Base-by-base conservation (phyloP, 2,797 vertebrate genomes). In the Zalophus californianus region DNA sequence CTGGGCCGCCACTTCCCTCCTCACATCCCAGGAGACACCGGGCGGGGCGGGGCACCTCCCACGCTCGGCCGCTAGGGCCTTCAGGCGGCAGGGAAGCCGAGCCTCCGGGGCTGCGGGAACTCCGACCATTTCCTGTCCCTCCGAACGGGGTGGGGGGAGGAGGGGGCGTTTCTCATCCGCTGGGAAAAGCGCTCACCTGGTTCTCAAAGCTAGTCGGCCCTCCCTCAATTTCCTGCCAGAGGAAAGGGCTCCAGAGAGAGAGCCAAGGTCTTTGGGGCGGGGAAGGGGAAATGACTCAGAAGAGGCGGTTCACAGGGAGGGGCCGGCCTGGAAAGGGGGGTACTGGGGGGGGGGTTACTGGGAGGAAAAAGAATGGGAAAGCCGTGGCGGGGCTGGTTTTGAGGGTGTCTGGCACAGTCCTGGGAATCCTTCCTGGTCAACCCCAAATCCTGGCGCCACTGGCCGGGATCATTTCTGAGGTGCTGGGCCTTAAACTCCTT, bases 281-380 rank as follows among this genome's bases (percentile, higher is more conserved):
- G 16, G 38, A 78, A 62, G 58, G 41, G 86, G 56, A 86, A 95
- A 86, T 79, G 73, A 89, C 60, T 97, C 18, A 8, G 62, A 93
- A 70, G 62, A 96, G 86, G 94, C 20, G 20, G 92, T 80, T 84
- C 90, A 66, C 38, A 78, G 77, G 70, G 85, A 87, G 85, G 85
- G 60, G 44, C 52, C 1, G 7, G 18, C 16, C 80, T 72, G 35
- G 44, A 73, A 92, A 73, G 23, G 44, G 44, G 58, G 8, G 32
- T 29, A 13, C 2, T 44, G 21, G 5, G 5, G 56, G 21, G 48
- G 50, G 50, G 41, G 41, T 6, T 44, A 44, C 44, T 5, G 0
- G 27, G 21, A 66, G 4, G 29, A 25, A 41, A 92, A n/a, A 79
- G 5, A 38, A 20, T 48, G 11, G 8, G 16, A 56, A 94, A 87